These are phyloP conservation scores for Coenobita brevimanus DNA, from an alignment of 1,140 invertebrate genomes.

Conservation along the genomic window DNA sequence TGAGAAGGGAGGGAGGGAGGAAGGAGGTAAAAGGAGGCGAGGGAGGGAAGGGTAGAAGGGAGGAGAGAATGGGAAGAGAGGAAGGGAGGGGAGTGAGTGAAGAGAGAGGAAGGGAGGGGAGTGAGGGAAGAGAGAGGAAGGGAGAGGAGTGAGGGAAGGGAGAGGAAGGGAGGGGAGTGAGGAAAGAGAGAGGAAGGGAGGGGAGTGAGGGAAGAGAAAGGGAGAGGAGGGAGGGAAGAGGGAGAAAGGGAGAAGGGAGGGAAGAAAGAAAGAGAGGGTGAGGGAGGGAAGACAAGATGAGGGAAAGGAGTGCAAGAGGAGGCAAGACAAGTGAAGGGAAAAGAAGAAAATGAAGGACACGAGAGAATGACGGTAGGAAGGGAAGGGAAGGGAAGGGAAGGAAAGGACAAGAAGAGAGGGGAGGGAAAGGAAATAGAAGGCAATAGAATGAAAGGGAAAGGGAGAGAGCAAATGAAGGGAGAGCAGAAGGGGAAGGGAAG, in stretches of 20 bases:
- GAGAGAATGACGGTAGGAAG: too few species aligned
- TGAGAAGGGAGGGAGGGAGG: background rate
- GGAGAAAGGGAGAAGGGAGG: slow-evolving; percentile 17
- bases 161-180: background rate
- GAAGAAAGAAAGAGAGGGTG: background rate
- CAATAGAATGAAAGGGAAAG: too few species aligned
- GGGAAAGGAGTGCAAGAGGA: background rate
- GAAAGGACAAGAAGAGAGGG: background rate
- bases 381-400: background rate
- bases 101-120: background rate
- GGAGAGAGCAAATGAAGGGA: background rate
- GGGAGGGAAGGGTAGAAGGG: too few species aligned
- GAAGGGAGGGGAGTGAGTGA: too few species aligned
- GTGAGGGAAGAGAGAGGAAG: too few species aligned
- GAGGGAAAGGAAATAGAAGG: background rate
- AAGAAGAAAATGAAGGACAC: background rate
- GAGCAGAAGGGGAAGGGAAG: background rate
- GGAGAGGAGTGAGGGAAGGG: too few species aligned
- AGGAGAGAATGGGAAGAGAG: too few species aligned
- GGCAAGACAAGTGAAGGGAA: too few species aligned
- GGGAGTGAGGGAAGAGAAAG: background rate
- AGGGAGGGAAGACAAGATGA: background rate
- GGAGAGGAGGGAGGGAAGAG: background rate
- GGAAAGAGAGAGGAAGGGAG: background rate
- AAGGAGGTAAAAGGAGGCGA: too few species aligned